Conservation (phyloP, 2,113 vertebrate genomes). For the Psammodynastes pulverulentus region DNA sequence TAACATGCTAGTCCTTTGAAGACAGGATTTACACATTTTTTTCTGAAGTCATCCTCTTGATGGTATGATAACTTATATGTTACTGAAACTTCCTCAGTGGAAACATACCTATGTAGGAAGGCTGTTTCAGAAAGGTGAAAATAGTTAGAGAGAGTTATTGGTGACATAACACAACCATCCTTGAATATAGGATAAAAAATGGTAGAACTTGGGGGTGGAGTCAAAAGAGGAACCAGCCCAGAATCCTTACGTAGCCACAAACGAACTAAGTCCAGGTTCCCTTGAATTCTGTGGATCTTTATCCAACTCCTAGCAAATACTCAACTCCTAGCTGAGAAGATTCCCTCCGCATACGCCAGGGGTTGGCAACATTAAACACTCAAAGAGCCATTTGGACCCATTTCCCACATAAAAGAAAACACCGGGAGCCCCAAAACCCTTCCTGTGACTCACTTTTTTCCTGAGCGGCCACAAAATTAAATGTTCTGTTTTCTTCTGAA, state of each 20-base stretch:
- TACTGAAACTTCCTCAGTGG: background rate
- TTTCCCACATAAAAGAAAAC: no score
- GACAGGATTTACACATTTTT: no score
- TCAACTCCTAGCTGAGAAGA: no score
- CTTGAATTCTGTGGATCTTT: background rate
- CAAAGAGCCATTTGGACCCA: no score
- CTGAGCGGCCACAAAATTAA: no score
- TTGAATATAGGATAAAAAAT: background rate
- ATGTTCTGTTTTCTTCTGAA: no score
- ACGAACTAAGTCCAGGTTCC: background rate
- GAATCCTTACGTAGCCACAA: background rate
- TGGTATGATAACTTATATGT: background rate
- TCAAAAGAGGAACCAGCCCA: background rate
- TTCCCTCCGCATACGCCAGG: no score
- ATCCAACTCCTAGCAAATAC: background rate
- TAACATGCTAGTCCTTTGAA: background rate
- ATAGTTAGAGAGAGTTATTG: conserved; percentile 2
- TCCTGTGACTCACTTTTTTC: no score
- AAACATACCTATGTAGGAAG: background rate
- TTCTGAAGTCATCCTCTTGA: background rate
- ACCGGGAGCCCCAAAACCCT: no score
- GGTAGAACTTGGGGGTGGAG: background rate
- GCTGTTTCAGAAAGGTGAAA: background rate
- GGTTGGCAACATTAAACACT: no score
- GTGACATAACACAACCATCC: conserved; percentile 9